A percentile compares a stretch with the other conserved stretches of the same genome.
Evolutionary conservation across 2,113 vertebrate genomes (phyloP).

Genomic region (Phocoena phocoena): DNA sequence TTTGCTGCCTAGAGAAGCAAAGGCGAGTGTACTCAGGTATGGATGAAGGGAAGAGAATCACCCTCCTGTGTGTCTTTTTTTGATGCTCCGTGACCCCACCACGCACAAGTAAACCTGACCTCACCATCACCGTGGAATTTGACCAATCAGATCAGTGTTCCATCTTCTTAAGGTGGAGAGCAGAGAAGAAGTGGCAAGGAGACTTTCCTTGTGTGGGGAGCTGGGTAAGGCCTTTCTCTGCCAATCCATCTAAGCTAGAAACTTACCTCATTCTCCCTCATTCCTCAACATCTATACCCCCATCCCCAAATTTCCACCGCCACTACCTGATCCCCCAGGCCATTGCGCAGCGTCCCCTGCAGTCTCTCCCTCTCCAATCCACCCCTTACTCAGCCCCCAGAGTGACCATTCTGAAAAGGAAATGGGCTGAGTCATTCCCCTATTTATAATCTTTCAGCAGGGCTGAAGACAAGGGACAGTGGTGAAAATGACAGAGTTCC

Average conservation of each 20-base stretch:
- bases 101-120: slow-evolving; percentile 28
- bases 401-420: not conserved
- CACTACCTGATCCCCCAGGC: not conserved
- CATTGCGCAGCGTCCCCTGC: not conserved
- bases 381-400: not conserved
- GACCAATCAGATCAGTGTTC: slow-evolving; percentile 58
- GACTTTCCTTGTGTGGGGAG: not conserved
- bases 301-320: not conserved
- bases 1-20: not conserved
- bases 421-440: not conserved
- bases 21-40: not conserved
- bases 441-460: not conserved
- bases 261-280: not conserved
- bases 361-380: not conserved
- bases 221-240: not conserved
- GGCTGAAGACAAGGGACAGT: not conserved
- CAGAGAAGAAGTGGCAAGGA: not conserved
- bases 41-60: not conserved
- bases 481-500: not conserved
- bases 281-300: rapidly evolving
- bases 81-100: slow-evolving; percentile 42
- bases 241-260: not conserved
- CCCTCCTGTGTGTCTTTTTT: slow-evolving; percentile 27
- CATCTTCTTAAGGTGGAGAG: not conserved
- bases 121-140: not conserved